These are phyloP conservation scores for Scaptomyza cyrtandrae DNA, from an alignment of 2,888 invertebrate species.

Conservation along the genomic window DNA sequence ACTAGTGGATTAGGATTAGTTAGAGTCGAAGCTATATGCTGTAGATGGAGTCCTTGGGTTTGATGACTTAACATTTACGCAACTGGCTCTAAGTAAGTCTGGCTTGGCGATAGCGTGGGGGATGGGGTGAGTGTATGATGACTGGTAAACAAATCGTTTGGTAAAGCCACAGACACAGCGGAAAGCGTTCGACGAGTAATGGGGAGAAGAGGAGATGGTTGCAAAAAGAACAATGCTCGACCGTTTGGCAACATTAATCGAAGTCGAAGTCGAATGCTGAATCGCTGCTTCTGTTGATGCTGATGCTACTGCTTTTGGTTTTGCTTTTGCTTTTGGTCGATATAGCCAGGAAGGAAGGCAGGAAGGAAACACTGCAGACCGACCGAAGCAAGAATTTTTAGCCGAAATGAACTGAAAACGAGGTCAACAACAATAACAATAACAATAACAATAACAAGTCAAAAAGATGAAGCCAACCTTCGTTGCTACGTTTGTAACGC, in stretches of 20 bases:
- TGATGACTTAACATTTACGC: conserved; percentile 50
- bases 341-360: conserved; percentile 21
- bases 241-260: conserved; percentile 70
- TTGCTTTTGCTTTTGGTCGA: conserved; percentile 1
- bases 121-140: conserved; percentile 30
- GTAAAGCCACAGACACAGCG: conserved; percentile 26
- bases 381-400: conserved; percentile 21
- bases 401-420: conserved; percentile 50
- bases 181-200: not conserved
- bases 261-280: conserved; percentile 62
- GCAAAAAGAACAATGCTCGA: conserved; percentile 37
- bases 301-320: conserved; percentile 2
- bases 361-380: conserved; percentile 65
- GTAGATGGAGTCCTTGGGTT: not conserved
- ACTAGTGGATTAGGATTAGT: conserved; percentile 45
- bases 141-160: conserved; percentile 59
- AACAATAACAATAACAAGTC: conserved; percentile 17
- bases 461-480: conserved; percentile 32
- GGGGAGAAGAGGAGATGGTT: too few species aligned
- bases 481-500: not conserved
- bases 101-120: not conserved
- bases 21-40: not conserved
- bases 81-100: conserved; percentile 15
- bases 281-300: conserved; percentile 24
- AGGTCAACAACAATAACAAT: conserved; percentile 53